phyloP scores from a whole-genome alignment of 92 coral and sea anemone species.

The Siderastrea radians region DNA sequence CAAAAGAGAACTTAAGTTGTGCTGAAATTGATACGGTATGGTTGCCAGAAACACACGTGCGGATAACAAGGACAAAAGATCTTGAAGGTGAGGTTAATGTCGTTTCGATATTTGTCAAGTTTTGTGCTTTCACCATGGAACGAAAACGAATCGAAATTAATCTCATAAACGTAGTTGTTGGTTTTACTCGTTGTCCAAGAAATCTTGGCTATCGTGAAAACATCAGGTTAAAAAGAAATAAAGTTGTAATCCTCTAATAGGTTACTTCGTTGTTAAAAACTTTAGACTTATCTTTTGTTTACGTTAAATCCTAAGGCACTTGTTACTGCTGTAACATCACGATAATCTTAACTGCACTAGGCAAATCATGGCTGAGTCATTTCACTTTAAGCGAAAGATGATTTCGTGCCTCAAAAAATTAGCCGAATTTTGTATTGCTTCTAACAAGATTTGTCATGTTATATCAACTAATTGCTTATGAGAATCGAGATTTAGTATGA shows the following conservation, averaged over 20 bases:
- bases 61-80: slow-evolving; percentile 26
- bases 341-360: not conserved
- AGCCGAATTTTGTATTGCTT: slow-evolving; percentile 53
- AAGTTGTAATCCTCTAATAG: not conserved
- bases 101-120: slow-evolving; percentile 10
- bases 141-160: slow-evolving; percentile 12
- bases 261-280: slow-evolving; percentile 4
- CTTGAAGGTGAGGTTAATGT: slow-evolving; percentile 35
- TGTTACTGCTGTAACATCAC: not conserved
- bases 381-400: slow-evolving; percentile 8
- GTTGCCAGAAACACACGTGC: slow-evolving; percentile 21
- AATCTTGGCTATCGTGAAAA: not conserved
- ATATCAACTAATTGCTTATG: slow-evolving; percentile 63
- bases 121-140: not conserved
- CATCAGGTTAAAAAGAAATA: not conserved
- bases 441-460: slow-evolving; percentile 93
- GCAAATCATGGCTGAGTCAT: not conserved
- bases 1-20: slow-evolving; percentile 21
- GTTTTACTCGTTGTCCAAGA: not conserved
- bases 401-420: slow-evolving; percentile 22
- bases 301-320: not conserved
- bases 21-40: slow-evolving; percentile 33
- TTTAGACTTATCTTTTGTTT: not conserved
- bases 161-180: slow-evolving; percentile 16
- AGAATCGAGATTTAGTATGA: slow-evolving; percentile 1